A percentile compares a stretch with the other conserved stretches of the same genome.
Conservation (phyloP, 2,113 vertebrate species). For the Hirundichthys speculiger region DNA sequence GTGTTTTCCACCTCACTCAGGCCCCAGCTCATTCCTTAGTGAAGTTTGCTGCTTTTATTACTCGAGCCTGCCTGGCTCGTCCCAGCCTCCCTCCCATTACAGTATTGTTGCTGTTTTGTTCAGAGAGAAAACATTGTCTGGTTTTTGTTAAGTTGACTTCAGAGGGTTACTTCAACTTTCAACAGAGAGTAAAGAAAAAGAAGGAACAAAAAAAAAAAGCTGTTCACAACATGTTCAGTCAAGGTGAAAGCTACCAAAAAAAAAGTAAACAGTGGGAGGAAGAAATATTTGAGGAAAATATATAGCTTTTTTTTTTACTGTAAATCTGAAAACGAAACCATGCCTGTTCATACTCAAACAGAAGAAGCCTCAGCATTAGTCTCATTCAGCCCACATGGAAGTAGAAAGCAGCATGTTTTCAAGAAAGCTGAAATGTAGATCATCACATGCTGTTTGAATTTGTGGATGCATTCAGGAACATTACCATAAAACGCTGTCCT, state of each 20-base stretch:
- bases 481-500: not conserved
- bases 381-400: conserved; percentile 30
- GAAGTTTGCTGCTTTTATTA: conserved; percentile 52
- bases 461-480: conserved; percentile 23
- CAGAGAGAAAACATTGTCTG: conserved; percentile 44
- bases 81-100: conserved; percentile 22
- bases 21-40: conserved; percentile 45
- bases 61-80: conserved; percentile 25
- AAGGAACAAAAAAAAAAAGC: not conserved
- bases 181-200: conserved; percentile 28
- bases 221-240: conserved; percentile 29
- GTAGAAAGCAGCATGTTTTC: conserved; percentile 8
- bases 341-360: conserved; percentile 17
- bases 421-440: conserved; percentile 20
- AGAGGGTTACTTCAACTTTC: conserved; percentile 39
- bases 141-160: conserved; percentile 65
- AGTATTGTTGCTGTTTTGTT: conserved; percentile 46
- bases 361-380: conserved; percentile 24
- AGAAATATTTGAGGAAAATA: conserved; percentile 2
- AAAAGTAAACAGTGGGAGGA: not conserved
- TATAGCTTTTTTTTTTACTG: not conserved
- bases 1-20: conserved; percentile 53
- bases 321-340: conserved; percentile 40
- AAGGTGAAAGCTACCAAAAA: conserved; percentile 40
- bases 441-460: conserved; percentile 26